A percentile compares a stretch with the other conserved stretches of the same genome.
phyloP scores from a whole-genome alignment of 2,797 vertebrate genomes.

The Thunnus albacares region DNA sequence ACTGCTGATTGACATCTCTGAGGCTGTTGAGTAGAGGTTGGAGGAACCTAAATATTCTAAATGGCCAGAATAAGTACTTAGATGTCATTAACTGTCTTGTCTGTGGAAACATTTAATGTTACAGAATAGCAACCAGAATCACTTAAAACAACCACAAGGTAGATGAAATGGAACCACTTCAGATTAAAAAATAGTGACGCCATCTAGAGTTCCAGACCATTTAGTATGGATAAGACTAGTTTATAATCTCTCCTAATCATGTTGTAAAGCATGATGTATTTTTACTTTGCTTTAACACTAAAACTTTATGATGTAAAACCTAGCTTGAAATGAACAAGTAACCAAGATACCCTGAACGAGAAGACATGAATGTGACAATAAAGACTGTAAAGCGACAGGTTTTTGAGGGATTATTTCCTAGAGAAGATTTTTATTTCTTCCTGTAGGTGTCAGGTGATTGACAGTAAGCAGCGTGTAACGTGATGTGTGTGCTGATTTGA shows the following conservation, averaged over 20 bases:
- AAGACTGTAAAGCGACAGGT: background rate
- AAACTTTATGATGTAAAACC: conserved; percentile 8
- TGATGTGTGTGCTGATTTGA: background rate
- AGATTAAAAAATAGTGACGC: background rate
- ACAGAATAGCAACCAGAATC: background rate
- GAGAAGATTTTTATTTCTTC: conserved; percentile 1
- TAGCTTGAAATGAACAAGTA: background rate
- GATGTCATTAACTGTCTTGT: background rate
- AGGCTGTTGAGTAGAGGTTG: background rate
- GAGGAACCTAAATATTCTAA: background rate
- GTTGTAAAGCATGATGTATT: background rate
- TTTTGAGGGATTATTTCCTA: conserved; percentile 1
- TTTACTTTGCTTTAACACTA: background rate
- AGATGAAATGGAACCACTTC: background rate
- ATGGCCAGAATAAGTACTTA: background rate
- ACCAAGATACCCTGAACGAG: background rate
- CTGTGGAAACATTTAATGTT: background rate
- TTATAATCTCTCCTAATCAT: background rate
- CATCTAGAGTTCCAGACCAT: background rate
- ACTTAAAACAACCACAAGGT: background rate
- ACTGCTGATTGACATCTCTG: background rate
- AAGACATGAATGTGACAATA: conserved; percentile 7
- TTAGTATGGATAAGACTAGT: background rate
- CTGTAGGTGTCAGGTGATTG: conserved; percentile 8
- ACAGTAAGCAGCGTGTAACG: background rate